Evolutionary conservation across 2,113 vertebrate species (phyloP).

Genomic region (Macrotis lagotis): DNA sequence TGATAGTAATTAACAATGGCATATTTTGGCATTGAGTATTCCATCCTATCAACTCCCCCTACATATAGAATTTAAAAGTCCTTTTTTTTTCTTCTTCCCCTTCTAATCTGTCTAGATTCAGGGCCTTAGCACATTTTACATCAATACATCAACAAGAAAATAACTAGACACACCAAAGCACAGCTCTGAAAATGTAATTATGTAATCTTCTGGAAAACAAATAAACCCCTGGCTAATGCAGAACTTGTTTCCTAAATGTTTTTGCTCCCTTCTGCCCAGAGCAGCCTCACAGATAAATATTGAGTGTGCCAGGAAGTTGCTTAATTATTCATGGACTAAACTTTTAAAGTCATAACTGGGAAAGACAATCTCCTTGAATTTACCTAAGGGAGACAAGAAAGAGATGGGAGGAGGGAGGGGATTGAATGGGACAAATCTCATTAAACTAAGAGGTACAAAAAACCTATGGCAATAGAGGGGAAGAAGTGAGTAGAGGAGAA

Average conservation of each 20-base stretch:
- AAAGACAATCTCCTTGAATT: constrained; percentile 77
- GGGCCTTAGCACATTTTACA: constrained; percentile 4
- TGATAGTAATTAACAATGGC: not conserved
- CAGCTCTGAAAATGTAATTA: constrained; percentile 54
- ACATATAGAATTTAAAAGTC: not conserved
- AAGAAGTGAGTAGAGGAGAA: too few relatives aligned
- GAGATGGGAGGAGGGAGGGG: too few relatives aligned
- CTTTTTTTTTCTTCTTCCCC: not conserved
- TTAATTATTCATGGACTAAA: constrained; percentile 82
- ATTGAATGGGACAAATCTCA: too few relatives aligned
- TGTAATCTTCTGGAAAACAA: constrained; percentile 56
- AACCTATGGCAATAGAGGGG: too few relatives aligned
- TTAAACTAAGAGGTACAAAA: too few relatives aligned
- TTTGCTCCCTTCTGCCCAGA: constrained; percentile 68
- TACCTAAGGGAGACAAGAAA: constrained; percentile 51
- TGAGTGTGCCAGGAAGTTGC: constrained; percentile 72
- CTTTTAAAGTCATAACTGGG: constrained; percentile 72
- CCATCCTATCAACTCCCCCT: not conserved
- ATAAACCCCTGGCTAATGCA: constrained; percentile 62
- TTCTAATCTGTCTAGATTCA: constrained; percentile 37
- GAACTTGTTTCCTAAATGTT: constrained; percentile 66
- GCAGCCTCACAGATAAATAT: constrained; percentile 78
- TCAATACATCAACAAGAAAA: constrained; percentile 36
- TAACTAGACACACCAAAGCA: constrained; percentile 39
- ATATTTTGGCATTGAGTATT: not conserved